These are phyloP conservation scores for Cheirogaleus medius DNA, from an alignment of 2,113 vertebrate species.

Conservation along the genomic window DNA sequence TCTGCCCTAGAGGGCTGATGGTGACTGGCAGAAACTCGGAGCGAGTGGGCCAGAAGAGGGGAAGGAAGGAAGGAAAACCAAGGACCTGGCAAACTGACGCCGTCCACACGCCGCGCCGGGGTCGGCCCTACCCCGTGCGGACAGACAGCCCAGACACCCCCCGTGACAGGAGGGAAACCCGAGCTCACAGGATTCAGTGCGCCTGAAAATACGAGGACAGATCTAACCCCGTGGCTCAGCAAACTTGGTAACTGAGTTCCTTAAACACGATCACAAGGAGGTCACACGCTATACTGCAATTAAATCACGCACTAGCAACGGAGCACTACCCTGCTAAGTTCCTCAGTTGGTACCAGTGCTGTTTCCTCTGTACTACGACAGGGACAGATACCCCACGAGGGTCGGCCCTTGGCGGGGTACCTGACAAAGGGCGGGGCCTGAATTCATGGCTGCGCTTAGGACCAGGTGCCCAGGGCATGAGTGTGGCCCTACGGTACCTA, in stretches of 20 bases:
- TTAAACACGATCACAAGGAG: not conserved
- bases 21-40: not conserved
- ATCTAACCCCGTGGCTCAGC: rapidly evolving
- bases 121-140: rapidly evolving
- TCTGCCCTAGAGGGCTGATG: too few relatives aligned
- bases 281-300: not conserved
- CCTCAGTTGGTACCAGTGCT: rapidly evolving
- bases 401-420: too few relatives aligned
- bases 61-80: not conserved
- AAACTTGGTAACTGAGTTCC: rapidly evolving
- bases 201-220: not conserved
- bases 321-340: rapidly evolving
- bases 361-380: not conserved
- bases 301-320: rapidly evolving
- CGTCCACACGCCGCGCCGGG: rapidly evolving
- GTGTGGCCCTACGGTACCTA: not conserved
- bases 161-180: rapidly evolving
- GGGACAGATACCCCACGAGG: rapidly evolving
- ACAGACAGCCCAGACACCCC: not conserved
- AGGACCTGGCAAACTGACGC: not conserved
- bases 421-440: not conserved
- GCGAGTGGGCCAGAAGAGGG: not conserved
- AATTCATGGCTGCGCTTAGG: not conserved
- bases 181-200: rapidly evolving
- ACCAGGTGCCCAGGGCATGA: rapidly evolving